Evolutionary conservation across 1,140 invertebrate species (phyloP), one percentile per base, ranked within the genome.

Genomic region (Phymastichus coffea): DNA sequence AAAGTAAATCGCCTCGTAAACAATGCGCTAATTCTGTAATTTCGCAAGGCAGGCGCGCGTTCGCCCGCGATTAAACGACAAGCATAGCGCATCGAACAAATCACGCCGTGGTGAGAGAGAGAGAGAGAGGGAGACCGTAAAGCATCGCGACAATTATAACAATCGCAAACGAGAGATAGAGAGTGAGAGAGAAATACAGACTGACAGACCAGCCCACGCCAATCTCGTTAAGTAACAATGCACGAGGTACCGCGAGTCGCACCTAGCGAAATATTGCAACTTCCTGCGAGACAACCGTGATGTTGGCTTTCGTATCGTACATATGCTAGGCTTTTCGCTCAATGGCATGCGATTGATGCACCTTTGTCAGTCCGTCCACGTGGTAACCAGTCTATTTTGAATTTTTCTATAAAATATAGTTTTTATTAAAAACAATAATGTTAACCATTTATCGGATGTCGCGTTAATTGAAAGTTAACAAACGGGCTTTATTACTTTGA

Each of bases 221-320:
- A 70, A 72, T 67, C 71, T 78, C 74, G 77, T 79, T 79, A 77
- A 79, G 64, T 76, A 75, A 77, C 75, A 77, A 77, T 78, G 69
- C 68, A 54, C 41, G 67, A 75, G 66, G 70, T 68, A 71, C 25
- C 6, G 33, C 57, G 12, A 37, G 12, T 14, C 15, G 15, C 14
- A 67, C 67, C 68, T 61, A 57, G 67, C 73, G 71, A 76, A 74
- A 69, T 73, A 74, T 66, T 66, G 68, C 67, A 66, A 66, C 66
- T 61, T 54, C 67, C 60, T 61, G 57, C 15, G 15, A 41, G 22
- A 25, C 38, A 20, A 37, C 38, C 49, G 41, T 40, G 37, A 53
- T 53, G 26, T 40, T 28, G 33, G 49, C 37, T 38, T n/a, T n/a
- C n/a, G n/a, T n/a, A n/a, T n/a, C n/a, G n/a, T n/a, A n/a, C n/a